Base-by-base conservation (phyloP, 2,113 vertebrate genomes). In the Hemicordylus capensis region DNA sequence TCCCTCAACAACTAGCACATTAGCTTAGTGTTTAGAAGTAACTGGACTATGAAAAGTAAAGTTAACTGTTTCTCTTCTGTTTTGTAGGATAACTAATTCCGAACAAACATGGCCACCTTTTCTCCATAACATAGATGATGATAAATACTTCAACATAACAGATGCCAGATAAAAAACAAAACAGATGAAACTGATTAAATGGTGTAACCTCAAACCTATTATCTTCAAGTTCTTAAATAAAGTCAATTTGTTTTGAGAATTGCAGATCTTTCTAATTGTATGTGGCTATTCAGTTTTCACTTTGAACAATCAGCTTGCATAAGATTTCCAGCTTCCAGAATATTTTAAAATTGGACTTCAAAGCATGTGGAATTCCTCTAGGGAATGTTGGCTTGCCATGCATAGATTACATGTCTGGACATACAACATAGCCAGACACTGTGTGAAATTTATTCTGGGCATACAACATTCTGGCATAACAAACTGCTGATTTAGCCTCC, bases 31-130 rank as follows among this genome's bases (percentile, higher is more conserved):
- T 72, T 72, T 37, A 22, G 28, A n/a, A n/a, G n/a, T n/a, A n/a
- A n/a, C n/a, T n/a, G n/a, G n/a, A n/a, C n/a, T n/a, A n/a, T n/a
- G n/a, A n/a, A n/a, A n/a, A n/a, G n/a, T n/a, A n/a, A n/a, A n/a
- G n/a, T 56, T 64, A 24, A 48, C 22, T 44, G 69, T 63, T 63
- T 46, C 56, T 79, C 42, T 72, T 56, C 24, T 42, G 24, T 42
- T 73, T n/a, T 72, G 64, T 76, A 85, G 84, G 76, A 28, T 51
- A 24, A 70, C 48, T 54, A 56, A 67, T 76, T 48, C 59, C 76
- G 64, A 74, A 63, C 81, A 54, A 17, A 24, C 56, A 46, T 48
- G n/a, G 26, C 76, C 80, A 70, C 42, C n/a, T 54, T 14, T 34
- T 78, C 51, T 79, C 64, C 15, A 37, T 34, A 61, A 72, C 37